phyloP scores from a whole-genome alignment of 2,888 invertebrate genomes.

The Cantharis nigra region DNA sequence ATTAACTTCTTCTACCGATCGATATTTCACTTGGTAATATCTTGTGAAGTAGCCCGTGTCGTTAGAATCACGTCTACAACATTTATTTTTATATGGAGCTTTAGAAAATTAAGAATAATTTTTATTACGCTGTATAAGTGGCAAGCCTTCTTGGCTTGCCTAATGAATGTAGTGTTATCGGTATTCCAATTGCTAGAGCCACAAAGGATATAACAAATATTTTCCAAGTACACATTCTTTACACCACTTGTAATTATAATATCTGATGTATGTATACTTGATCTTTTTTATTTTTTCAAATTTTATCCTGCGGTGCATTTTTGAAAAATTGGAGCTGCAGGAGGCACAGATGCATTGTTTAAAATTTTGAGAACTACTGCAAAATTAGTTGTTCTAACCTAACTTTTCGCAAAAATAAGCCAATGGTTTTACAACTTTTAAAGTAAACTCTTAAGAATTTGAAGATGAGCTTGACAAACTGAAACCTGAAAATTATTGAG shows the following conservation, averaged over 20 bases:
- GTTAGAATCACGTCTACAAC: background rate
- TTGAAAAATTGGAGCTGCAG: too few relatives aligned
- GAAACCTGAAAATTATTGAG: background rate
- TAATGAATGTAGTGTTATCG: background rate
- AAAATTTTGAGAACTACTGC: background rate
- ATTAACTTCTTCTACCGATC: conserved; percentile 4
- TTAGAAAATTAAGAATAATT: background rate
- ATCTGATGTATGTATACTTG: background rate
- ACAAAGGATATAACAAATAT: background rate
- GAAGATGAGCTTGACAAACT: background rate
- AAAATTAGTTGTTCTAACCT: background rate
- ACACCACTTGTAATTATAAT: background rate
- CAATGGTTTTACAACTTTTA: background rate
- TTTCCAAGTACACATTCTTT: background rate
- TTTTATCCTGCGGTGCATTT: too few relatives aligned
- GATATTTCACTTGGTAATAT: conserved; percentile 6
- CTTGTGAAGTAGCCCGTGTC: background rate
- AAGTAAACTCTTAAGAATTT: background rate
- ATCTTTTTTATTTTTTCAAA: background rate
- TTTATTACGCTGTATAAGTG: background rate
- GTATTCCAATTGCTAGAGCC: background rate
- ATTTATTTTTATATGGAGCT: background rate
- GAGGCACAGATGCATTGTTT: background rate
- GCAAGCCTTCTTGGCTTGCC: background rate
- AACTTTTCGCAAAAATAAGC: background rate